Conservation (phyloP, 2,113 vertebrate species). For the Theristicus caerulescens region DNA sequence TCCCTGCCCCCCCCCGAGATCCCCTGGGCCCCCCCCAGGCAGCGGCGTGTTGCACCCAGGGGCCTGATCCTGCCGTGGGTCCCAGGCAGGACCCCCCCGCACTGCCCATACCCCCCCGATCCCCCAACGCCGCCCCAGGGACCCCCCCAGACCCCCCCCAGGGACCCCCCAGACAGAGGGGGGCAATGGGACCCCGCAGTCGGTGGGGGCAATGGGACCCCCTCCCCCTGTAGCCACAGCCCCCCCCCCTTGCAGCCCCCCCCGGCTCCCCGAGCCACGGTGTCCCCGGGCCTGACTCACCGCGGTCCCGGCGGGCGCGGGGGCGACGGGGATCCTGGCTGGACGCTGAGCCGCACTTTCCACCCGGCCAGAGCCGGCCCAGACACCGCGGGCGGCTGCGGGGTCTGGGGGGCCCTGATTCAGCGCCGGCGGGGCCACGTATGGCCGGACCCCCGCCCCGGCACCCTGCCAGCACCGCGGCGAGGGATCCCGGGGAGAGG, state of each 20-base stretch:
- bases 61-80: neutral
- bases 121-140: neutral
- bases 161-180: neutral
- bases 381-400: neutral
- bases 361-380: neutral
- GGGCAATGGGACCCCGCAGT: neutral
- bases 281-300: neutral
- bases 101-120: neutral
- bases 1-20: neutral
- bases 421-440: neutral
- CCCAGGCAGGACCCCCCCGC: neutral
- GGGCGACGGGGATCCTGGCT: neutral
- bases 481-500: neutral
- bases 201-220: neutral
- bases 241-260: neutral
- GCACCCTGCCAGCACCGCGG: neutral
- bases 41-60: neutral
- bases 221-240: neutral
- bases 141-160: too few relatives aligned
- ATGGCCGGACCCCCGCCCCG: neutral
- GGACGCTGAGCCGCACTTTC: neutral
- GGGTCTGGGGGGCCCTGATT: neutral
- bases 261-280: neutral
- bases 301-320: neutral
- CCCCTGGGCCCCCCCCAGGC: neutral